Base-by-base conservation (phyloP, 2,888 invertebrate species). In the Synanthedon formicaeformis region DNA sequence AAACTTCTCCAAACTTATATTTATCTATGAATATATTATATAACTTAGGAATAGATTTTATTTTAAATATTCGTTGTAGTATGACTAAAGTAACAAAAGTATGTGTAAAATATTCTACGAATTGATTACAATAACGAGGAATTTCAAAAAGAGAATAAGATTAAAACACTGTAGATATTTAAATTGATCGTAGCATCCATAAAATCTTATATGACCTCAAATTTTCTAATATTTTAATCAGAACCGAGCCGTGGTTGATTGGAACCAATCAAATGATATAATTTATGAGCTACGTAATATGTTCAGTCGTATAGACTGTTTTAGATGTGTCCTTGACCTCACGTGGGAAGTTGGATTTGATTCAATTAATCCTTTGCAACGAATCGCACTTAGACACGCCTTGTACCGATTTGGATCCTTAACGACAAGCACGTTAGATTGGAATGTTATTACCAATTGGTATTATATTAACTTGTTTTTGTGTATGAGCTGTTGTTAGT, bases 181-280 rank as follows among this genome's bases (percentile, higher is more conserved):
- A 34, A 34, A 8, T 10, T 34, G 34, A 51, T 51, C 40, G 10
- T 40, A 51, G 16, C 16, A 51, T 51, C 40, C 40, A 14, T n/a
- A 23, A 51, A 41, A n/a, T 13, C 23, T 51, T 45, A 41, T 23
- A 50, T 1, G 10, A 34, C 10, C 34, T 10, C 34, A 34, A 34
- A 34, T 34, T 34, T 34, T 34, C 34, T 34, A 10, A 34, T 34
- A 34, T 61, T 81, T 79, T 78, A 78, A 81, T 78, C 74, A 77
- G 72, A 64, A 72, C 71, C 72, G 68, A 64, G 72, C 71, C 72
- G 68, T 72, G 63, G 67, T 74, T 82, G 79, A 82, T 84, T 83
- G 82, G 84, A 82, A 81, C 82, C 78, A 80, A 85, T 86, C 78
- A 80, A 78, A 82, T 77, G 71, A 74, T 72, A 67, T 81, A 73